A percentile compares a stretch with the other conserved stretches of the same genome.
These are phyloP conservation scores for Byasa hedistus DNA, from an alignment of 2,888 invertebrate genomes.

Conservation along the genomic window DNA sequence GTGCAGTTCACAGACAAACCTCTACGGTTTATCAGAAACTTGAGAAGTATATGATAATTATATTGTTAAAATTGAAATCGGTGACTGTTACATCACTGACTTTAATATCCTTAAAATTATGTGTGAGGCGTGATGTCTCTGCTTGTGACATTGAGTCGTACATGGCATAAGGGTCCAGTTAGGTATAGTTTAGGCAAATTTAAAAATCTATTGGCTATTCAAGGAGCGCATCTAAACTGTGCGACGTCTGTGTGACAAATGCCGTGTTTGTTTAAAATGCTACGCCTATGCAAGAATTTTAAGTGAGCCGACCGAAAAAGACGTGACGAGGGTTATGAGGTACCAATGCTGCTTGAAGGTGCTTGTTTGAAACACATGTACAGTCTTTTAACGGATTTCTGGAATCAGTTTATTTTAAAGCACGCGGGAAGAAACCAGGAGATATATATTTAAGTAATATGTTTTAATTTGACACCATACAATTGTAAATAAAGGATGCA, in stretches of 20 bases:
- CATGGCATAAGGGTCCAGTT: slow-evolving; percentile 33
- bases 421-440: not conserved
- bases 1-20: too few relatives aligned
- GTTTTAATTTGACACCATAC: too few relatives aligned
- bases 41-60: not conserved
- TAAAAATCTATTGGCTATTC: slow-evolving; percentile 44
- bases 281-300: slow-evolving; percentile 64
- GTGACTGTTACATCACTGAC: not conserved
- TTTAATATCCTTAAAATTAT: not conserved
- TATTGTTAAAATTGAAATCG: not conserved
- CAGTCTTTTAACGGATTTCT: slow-evolving; percentile 20
- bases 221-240: slow-evolving; percentile 43
- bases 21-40: not conserved
- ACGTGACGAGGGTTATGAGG: slow-evolving; percentile 62
- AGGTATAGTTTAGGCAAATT: slow-evolving; percentile 36
- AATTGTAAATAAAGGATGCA: too few relatives aligned
- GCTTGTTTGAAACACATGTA: slow-evolving; percentile 31
- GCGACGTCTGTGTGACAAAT: slow-evolving; percentile 43
- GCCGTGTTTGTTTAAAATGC: slow-evolving; percentile 70
- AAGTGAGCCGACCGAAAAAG: slow-evolving; percentile 59
- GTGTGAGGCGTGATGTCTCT: not conserved
- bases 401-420: slow-evolving; percentile 3
- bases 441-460: too few relatives aligned
- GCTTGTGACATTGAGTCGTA: not conserved
- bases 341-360: slow-evolving; percentile 34